Evolutionary conservation across 2,113 vertebrate genomes (phyloP).

Genomic region (Myodes glareolus): DNA sequence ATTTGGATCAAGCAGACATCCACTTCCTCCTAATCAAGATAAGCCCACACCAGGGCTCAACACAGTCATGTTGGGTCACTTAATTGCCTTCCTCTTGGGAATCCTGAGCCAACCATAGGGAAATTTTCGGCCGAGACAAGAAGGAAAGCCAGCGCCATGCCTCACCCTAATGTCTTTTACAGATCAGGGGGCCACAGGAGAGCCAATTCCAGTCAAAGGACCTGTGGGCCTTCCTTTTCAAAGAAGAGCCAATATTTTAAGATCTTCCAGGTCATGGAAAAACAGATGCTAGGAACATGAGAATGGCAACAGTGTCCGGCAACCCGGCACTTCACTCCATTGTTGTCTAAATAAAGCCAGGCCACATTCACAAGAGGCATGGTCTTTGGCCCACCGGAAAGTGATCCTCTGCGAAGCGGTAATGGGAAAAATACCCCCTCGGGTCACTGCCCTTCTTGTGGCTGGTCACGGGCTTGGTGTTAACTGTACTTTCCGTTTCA

Average conservation of each 20-base stretch:
- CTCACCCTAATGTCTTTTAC: conserved; percentile 73
- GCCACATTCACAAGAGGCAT: background rate
- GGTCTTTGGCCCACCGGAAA: conserved; percentile 3
- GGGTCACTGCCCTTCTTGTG: conserved; percentile 33
- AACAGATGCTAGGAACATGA: conserved; percentile 60
- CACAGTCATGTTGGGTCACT: conserved; percentile 71
- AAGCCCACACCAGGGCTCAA: conserved; percentile 46
- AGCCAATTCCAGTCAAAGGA: conserved; percentile 73
- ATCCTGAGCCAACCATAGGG: conserved; percentile 68
- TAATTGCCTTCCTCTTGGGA: conserved; percentile 78
- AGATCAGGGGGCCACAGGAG: conserved; percentile 62
- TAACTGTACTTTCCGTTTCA: conserved; percentile 51
- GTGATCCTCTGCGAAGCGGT: conserved; percentile 21
- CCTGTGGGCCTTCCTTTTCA: background rate
- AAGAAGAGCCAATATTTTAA: conserved; percentile 63
- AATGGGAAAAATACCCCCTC: conserved; percentile 31
- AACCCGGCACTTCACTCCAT: conserved; percentile 7
- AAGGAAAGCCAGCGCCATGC: conserved; percentile 72
- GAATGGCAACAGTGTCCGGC: conserved; percentile 44
- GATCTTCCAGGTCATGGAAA: conserved; percentile 73
- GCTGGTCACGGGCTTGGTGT: conserved; percentile 14
- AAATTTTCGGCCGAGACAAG: conserved; percentile 71
- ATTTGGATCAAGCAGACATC: conserved; percentile 63
- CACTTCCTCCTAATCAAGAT: conserved; percentile 78
- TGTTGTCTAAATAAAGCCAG: conserved; percentile 74